Percentiles rank a stretch among this genome's conserved stretches.
phyloP scores from a whole-genome alignment of 92 coral and sea anemone genomes.

The Porites divaricata region DNA sequence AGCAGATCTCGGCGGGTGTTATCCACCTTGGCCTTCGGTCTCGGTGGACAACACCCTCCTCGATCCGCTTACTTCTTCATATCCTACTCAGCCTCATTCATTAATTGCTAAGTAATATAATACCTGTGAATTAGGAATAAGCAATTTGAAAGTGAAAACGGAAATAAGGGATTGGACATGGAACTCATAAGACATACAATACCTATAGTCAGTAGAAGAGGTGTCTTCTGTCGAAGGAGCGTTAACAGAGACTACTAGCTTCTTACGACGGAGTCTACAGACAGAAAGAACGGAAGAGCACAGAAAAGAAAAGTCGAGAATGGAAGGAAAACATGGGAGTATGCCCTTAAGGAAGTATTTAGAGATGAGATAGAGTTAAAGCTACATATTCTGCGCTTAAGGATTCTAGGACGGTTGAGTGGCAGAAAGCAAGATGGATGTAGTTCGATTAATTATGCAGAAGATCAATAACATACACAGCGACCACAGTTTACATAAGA shows the following conservation, averaged over 20 bases:
- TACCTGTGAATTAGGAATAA: no score
- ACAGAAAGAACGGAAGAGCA: conserved; percentile 43
- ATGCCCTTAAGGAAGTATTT: not conserved
- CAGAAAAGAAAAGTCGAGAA: conserved; percentile 16
- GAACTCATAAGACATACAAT: conserved; percentile 14
- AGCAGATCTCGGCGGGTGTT: no score
- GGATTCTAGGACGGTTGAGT: not conserved
- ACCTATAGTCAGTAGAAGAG: conserved; percentile 76
- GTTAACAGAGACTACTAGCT: conserved; percentile 69
- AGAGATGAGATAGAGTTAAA: not conserved
- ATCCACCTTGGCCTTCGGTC: no score
- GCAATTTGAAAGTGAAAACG: not conserved
- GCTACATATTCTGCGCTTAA: not conserved
- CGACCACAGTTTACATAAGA: no score
- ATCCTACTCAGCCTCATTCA: no score
- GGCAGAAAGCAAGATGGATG: not conserved
- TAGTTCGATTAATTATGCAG: no score
- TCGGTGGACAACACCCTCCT: no score
- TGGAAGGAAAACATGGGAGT: not conserved
- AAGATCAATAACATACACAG: no score
- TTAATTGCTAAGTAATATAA: no score
- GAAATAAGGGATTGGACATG: not conserved
- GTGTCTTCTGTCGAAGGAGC: conserved; percentile 63
- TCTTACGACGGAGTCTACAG: conserved; percentile 75
- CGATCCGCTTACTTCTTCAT: no score